A percentile compares a stretch with the other conserved stretches of the same genome.
Conservation (phyloP, 2,113 vertebrate genomes). For the Prietella phreatophila region DNA sequence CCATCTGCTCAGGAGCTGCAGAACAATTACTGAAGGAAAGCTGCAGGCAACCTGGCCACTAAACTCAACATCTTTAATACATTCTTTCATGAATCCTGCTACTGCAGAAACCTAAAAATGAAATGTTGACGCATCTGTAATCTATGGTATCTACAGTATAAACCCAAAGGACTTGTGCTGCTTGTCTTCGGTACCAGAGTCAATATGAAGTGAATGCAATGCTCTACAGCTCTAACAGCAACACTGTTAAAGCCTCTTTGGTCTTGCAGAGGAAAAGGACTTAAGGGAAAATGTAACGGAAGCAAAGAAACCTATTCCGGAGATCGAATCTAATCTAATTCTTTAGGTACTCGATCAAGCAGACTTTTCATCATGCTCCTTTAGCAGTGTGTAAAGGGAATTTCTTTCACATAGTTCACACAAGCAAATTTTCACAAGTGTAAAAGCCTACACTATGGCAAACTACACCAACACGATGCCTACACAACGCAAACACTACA, state of each 20-base stretch:
- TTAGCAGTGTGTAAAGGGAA: conserved; percentile 2
- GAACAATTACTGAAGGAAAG: conserved; percentile 27
- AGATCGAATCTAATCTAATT: conserved; percentile 33
- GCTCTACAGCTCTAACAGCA: neutral
- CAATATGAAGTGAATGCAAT: conserved; percentile 6
- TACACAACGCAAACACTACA: no score
- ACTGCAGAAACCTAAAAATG: neutral
- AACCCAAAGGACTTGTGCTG: neutral
- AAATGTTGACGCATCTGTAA: neutral
- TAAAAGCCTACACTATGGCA: no score
- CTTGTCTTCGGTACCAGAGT: neutral
- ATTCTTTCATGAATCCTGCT: neutral
- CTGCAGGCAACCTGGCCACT: neutral
- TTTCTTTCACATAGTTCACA: conserved; percentile 15
- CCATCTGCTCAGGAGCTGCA: conserved; percentile 23
- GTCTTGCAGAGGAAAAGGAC: neutral
- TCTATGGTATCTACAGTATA: neutral
- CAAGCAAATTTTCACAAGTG: neutral
- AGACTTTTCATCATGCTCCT: conserved; percentile 23
- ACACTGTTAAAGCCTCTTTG: conserved; percentile 11
- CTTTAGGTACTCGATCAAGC: conserved; percentile 26
- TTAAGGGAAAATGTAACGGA: neutral
- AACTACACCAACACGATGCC: no score
- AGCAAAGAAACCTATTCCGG: neutral
- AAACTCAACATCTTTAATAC: neutral